Base-by-base conservation (phyloP, 2,888 invertebrate species). In the Chymomyza fuscimana region DNA sequence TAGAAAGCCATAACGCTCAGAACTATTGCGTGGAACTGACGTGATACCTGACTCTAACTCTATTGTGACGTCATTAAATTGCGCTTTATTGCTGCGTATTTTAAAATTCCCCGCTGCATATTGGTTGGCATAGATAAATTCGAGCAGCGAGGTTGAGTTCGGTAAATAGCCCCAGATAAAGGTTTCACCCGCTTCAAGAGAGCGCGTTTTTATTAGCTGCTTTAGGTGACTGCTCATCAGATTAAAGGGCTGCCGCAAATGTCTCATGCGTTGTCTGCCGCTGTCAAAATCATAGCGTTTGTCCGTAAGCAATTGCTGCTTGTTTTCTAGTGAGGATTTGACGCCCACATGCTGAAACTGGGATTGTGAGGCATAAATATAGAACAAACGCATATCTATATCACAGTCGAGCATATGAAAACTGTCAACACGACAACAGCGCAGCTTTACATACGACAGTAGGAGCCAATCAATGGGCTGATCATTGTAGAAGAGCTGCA, bases 91-190 rank as follows among this genome's bases (percentile, higher is more conserved):
- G 1, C 12, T 25, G 6, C 40, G 46, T 52, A 81, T 67, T n/a
- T 25, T 58, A 4, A 81, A 19, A 12, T 73, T 72, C 4, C 12
- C n/a, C 6, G 7, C 12, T 54, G 46, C 36, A 5, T 58, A 67
- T 61, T 71, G 73, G 40, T 69, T 58, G 2, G 6, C 0, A 0
- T 64, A 15, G 12, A 80, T 25, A n/a, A 67, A 67, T 15, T 29
- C 12, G 1, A 72, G 4, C 3, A 86, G 15, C 4, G 67, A 58
- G 0, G 73, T 70, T 9, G 61, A 32, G 7, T 81, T 60, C 0
- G 82, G 81, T 82, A 82, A 66, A 10, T 86, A 86, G 19, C 79
- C 70, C 81, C 81, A 86, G 22, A 86, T 46, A n/a, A 72, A 81
- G 4, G 79, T 72, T 25, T 82, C 86, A 7, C 70, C 81, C 0